Percentiles rank a stretch among this genome's conserved stretches.
Conservation (phyloP, 2,797 vertebrate species). For the Heterohyrax brucei region DNA sequence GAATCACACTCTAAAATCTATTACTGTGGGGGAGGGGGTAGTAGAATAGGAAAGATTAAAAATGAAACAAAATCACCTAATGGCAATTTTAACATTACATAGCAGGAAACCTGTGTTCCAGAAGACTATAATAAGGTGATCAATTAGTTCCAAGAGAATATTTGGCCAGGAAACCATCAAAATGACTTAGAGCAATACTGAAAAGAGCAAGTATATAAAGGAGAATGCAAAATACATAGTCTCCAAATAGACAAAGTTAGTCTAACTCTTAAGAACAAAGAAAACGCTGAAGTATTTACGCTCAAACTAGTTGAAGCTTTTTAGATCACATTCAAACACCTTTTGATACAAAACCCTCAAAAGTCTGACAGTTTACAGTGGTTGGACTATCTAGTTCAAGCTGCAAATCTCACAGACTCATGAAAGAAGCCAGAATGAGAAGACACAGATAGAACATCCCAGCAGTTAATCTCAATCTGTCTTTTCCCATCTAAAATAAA, state of each 20-base stretch:
- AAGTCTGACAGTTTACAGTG: conserved; percentile 71
- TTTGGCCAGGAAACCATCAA: neutral
- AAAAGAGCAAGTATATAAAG: neutral
- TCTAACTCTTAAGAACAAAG: conserved; percentile 46
- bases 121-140: neutral
- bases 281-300: neutral
- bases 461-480: neutral
- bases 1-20: neutral
- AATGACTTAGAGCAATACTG: neutral
- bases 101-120: conserved; percentile 23
- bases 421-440: conserved; percentile 64
- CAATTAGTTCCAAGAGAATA: neutral
- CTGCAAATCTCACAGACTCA: conserved; percentile 55
- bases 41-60: neutral
- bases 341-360: neutral
- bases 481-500: conserved; percentile 34
- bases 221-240: neutral
- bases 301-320: conserved; percentile 73
- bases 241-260: neutral
- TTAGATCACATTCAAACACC: conserved; percentile 60
- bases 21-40: too few species aligned
- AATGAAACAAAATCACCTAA: neutral
- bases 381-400: conserved; percentile 70
- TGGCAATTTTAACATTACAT: neutral
- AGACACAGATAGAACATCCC: neutral